These are phyloP conservation scores for Tonatia bakeri DNA, from an alignment of 2,113 vertebrate genomes.

Conservation along the genomic window DNA sequence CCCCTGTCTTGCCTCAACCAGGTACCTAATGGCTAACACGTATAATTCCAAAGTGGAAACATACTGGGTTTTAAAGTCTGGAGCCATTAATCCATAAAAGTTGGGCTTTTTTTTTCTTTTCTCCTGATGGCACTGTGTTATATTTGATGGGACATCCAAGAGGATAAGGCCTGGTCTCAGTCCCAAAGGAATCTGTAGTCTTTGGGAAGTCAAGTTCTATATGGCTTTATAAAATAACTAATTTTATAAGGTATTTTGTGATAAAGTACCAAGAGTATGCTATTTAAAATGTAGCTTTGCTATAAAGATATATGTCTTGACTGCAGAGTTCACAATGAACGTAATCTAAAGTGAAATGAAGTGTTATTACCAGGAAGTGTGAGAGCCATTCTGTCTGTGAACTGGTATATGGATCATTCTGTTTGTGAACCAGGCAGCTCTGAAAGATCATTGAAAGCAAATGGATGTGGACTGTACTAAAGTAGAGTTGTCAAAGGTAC, in stretches of 20 bases:
- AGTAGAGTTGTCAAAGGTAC: neutral
- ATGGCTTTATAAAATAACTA: neutral
- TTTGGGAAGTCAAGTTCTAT: neutral
- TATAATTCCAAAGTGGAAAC: neutral
- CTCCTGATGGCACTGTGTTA: neutral
- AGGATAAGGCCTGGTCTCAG: neutral
- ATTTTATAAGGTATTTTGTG: neutral
- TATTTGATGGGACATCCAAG: neutral
- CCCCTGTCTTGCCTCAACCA: accelerated
- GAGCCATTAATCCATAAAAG: neutral
- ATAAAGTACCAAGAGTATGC: neutral
- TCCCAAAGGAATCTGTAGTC: neutral
- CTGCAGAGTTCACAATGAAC: neutral
- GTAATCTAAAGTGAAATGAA: neutral
- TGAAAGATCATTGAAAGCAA: neutral
- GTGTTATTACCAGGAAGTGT: neutral
- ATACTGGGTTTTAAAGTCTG: constrained; percentile 6
- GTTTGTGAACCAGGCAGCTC: neutral
- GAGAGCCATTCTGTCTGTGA: neutral
- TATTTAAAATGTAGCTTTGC: neutral
- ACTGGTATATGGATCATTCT: neutral
- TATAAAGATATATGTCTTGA: neutral
- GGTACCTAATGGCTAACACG: neutral
- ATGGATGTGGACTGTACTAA: neutral
- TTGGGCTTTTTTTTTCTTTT: neutral